A percentile compares a stretch with the other conserved stretches of the same genome.
phyloP scores from a whole-genome alignment of 1,140 invertebrate species.

The Drosophila aff. region DNA sequence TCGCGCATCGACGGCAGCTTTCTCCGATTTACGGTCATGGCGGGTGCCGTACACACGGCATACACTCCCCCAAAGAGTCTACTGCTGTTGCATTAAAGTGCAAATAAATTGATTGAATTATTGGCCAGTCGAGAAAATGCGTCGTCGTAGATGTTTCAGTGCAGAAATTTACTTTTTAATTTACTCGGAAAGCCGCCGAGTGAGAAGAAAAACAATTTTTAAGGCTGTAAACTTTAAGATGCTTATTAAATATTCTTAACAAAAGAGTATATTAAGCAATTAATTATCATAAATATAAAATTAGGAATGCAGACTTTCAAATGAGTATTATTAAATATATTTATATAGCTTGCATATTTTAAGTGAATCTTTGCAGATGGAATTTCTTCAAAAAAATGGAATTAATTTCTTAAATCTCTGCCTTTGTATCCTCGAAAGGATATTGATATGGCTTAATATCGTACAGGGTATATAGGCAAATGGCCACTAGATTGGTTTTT shows the following conservation, averaged over 20 bases:
- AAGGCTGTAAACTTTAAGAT: background rate
- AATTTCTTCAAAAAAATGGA: too few relatives aligned
- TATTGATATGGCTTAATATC: background rate
- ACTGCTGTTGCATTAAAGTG: conserved; percentile 47
- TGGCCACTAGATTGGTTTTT: conserved; percentile 33
- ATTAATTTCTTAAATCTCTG: too few relatives aligned
- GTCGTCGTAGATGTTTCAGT: conserved; percentile 14
- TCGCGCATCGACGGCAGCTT: conserved; percentile 37
- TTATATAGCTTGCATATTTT: background rate
- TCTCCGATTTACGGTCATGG: conserved; percentile 29
- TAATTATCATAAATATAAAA: background rate
- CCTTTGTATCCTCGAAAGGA: background rate
- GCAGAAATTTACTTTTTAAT: conserved; percentile 57
- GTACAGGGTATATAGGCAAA: conserved; percentile 38
- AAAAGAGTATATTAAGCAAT: too few relatives aligned
- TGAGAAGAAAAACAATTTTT: conserved; percentile 30
- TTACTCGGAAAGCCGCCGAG: conserved; percentile 43
- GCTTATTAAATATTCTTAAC: background rate
- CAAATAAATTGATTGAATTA: conserved; percentile 76
- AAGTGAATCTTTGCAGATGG: background rate
- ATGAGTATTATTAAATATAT: background rate
- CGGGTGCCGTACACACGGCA: conserved; percentile 3
- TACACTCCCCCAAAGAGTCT: conserved; percentile 9
- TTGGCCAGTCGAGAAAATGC: conserved; percentile 41
- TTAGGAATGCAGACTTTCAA: background rate